These are phyloP conservation scores for Phalera bucephala DNA, from an alignment of 2,888 invertebrate species.

Conservation along the genomic window DNA sequence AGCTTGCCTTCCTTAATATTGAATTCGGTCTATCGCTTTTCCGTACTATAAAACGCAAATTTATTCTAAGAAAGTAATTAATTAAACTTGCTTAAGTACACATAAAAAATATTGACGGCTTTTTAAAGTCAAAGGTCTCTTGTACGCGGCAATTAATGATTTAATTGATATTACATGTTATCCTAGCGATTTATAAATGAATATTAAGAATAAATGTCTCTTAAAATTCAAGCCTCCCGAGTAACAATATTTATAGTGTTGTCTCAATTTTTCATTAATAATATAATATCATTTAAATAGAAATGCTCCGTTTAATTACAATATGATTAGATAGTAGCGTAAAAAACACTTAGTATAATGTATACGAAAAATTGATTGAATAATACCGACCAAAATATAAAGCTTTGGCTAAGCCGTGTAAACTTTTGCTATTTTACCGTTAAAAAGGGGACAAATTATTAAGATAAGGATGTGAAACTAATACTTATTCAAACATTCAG, in stretches of 20 bases:
- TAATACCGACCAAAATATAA: too few relatives aligned
- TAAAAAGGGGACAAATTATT: too few relatives aligned
- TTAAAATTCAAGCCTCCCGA: neutral
- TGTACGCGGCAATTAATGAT: too few relatives aligned
- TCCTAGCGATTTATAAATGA: too few relatives aligned
- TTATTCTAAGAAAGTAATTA: slow-evolving; percentile 15
- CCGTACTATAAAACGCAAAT: slow-evolving; percentile 8
- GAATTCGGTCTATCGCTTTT: neutral
- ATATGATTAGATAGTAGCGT: too few relatives aligned
- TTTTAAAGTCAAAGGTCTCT: too few relatives aligned
- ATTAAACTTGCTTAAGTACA: slow-evolving; percentile 9
- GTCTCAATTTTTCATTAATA: neutral
- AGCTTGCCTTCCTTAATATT: slow-evolving; percentile 6
- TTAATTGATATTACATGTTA: too few relatives aligned
- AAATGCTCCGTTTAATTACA: neutral
- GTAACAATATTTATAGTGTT: neutral
- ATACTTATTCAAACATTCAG: too few relatives aligned
- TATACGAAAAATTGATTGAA: neutral
- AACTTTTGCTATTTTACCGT: too few relatives aligned
- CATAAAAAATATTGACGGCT: slow-evolving; percentile 8
- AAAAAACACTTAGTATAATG: neutral
- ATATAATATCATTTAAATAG: neutral
- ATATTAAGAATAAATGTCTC: too few relatives aligned
- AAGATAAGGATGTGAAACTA: too few relatives aligned
- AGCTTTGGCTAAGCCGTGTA: too few relatives aligned